Conservation (phyloP, 2,113 vertebrate genomes). For the Tragelaphus scriptus region DNA sequence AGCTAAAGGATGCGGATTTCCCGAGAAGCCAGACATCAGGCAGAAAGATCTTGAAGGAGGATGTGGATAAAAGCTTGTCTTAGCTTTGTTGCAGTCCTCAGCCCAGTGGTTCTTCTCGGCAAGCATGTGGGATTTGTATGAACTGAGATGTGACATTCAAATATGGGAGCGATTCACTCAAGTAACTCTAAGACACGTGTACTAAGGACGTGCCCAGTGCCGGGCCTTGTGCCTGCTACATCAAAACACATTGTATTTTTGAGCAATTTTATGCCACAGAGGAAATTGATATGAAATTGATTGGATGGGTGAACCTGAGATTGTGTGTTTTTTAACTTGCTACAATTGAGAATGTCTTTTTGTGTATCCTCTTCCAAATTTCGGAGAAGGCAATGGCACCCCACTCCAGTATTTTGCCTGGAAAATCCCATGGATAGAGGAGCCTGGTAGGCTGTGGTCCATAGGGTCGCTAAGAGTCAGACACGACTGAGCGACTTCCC, state of each 20-base stretch:
- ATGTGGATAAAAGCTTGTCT: not conserved
- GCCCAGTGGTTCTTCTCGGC: not conserved
- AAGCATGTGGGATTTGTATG: not conserved
- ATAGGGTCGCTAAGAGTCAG: too few species aligned
- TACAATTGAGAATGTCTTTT: not conserved
- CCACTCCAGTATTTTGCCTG: too few species aligned
- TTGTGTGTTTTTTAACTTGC: not conserved
- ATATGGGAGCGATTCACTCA: not conserved
- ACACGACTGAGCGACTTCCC: too few species aligned
- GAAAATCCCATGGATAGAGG: too few species aligned
- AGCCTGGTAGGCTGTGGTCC: too few species aligned
- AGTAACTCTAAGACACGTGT: not conserved
- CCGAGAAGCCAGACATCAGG: not conserved
- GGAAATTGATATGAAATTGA: not conserved
- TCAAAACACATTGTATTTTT: not conserved
- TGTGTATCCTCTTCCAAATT: not conserved
- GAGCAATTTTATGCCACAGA: not conserved
- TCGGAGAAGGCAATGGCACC: too few species aligned
- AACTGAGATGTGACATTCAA: not conserved
- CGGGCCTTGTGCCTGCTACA: not conserved
- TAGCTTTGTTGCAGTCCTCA: not conserved
- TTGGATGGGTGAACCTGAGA: not conserved
- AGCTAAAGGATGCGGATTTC: slow-evolving; percentile 28
- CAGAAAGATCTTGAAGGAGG: not conserved
- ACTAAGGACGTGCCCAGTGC: not conserved